Base-by-base conservation (phyloP, 1,140 invertebrate genomes). In the Belonocnema kinseyi region DNA sequence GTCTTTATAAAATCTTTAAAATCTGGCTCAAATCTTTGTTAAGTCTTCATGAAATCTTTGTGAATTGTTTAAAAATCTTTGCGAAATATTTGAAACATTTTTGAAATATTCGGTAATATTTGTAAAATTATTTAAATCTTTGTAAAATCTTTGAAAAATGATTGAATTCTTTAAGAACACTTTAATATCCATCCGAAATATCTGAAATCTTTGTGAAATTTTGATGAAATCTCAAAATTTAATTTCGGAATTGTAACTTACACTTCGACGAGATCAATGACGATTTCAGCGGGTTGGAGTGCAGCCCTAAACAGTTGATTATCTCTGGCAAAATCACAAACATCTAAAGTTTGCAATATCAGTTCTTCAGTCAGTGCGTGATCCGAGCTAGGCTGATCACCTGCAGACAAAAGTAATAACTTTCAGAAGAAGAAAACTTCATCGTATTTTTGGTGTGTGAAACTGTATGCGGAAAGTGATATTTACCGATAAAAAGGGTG, bases 401-500 rank as follows among this genome's bases (percentile, higher is more conserved):
- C 84, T 88, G 71, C 71, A 71, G 51, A 53, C 76, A 70, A 40
- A 66, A 40, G 7, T 46, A 11, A 46, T 46, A 66, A 66, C 13
- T 46, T 7, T 0, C 16, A 12, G 13, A 50, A 61, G 16, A 14
- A 52, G 10, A 12, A 74, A 74, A 74, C 16, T 58, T 40, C 14
- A 50, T 52, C 19, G 71, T 53, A 16, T 50, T 53, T 73, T 66
- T 70, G 73, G 74, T 13, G 26, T 54, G 40, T 56, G 53, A 74
- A 74, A 74, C 40, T 46, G 8, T 1, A 54, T 54, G n/a, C 19
- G 3, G 7, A 21, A 56, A 56, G 40, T 52, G 40, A 75, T 85
- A 82, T 77, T 91, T 90, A 80, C 93, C 92, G 14, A 92, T 91
- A 81, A 94, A 94, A 79, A 93, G 92, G 52, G 93, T 90, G 66